phyloP scores from a whole-genome alignment of 2,113 vertebrate species.

The Oceanites oceanicus region DNA sequence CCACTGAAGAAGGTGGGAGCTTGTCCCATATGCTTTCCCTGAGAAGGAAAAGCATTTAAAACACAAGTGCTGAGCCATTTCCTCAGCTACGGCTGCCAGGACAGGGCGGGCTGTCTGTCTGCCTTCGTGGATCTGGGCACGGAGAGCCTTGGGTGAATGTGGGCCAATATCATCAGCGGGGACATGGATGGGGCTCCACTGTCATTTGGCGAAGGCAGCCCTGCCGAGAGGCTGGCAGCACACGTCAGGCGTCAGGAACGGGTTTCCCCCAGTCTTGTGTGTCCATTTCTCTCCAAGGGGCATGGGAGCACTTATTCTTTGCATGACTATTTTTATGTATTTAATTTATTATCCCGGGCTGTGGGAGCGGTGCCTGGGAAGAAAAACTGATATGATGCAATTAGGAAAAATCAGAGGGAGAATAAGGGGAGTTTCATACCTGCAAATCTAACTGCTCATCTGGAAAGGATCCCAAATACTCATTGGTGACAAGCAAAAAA shows the following conservation, averaged over 20 bases:
- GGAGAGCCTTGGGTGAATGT: accelerated
- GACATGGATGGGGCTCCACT: background rate
- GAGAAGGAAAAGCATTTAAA: background rate
- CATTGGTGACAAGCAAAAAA: background rate
- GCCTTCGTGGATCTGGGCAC: background rate
- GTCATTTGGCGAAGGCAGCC: background rate
- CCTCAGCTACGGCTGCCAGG: background rate
- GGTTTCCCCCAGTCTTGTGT: background rate
- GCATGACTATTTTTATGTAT: background rate
- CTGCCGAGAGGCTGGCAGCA: accelerated
- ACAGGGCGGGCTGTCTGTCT: background rate
- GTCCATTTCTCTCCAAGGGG: background rate
- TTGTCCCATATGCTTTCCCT: background rate
- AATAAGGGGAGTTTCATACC: constrained; percentile 26
- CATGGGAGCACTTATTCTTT: background rate
- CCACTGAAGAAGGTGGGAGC: background rate
- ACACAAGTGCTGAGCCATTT: background rate
- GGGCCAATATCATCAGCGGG: background rate
- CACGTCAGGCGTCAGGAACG: accelerated
- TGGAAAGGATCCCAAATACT: background rate
- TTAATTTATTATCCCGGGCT: background rate
- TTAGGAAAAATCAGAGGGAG: background rate
- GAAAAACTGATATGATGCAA: background rate
- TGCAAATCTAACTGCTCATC: background rate
- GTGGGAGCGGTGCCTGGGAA: background rate